phyloP scores from a whole-genome alignment of 2,113 vertebrate species.

The Craseonycteris thonglongyai region DNA sequence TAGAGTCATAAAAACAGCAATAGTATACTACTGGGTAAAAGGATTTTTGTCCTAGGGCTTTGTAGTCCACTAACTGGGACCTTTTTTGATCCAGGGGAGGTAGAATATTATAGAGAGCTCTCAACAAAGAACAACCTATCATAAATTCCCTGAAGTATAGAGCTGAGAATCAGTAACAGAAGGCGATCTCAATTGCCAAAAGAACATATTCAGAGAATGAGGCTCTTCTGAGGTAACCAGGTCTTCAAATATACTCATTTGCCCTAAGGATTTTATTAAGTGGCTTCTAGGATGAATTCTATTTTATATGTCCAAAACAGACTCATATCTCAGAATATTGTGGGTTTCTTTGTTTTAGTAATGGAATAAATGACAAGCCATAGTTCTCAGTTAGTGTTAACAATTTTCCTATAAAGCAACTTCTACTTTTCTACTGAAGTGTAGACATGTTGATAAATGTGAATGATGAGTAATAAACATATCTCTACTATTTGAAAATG shows the following conservation, averaged over 20 bases:
- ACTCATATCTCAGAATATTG: constrained; percentile 35
- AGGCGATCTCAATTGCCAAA: constrained; percentile 22
- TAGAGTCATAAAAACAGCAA: constrained; percentile 52
- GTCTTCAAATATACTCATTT: constrained; percentile 35
- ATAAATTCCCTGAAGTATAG: constrained; percentile 46
- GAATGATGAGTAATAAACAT: constrained; percentile 36
- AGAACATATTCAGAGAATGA: constrained; percentile 41
- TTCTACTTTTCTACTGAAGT: constrained; percentile 44
- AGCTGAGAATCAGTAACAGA: not conserved
- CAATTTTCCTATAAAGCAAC: constrained; percentile 27
- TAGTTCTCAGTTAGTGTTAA: constrained; percentile 37
- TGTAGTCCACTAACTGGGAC: not conserved
- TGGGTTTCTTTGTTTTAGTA: not conserved
- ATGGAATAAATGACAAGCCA: constrained; percentile 32
- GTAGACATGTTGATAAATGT: constrained; percentile 23
- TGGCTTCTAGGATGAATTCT: constrained; percentile 50
- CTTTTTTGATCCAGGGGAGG: constrained; percentile 26
- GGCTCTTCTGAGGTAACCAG: constrained; percentile 41
- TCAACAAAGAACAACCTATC: constrained; percentile 31
- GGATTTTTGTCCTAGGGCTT: constrained; percentile 47
- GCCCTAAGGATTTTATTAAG: constrained; percentile 50
- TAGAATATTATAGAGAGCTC: constrained; percentile 36
- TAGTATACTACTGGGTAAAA: constrained; percentile 15
- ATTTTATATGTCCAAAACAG: constrained; percentile 53
- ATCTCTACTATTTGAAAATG: constrained; percentile 13